Percentiles rank a stretch among this genome's conserved stretches.
Conservation (phyloP, 2,113 vertebrate genomes). For the Pithys albifrons region DNA sequence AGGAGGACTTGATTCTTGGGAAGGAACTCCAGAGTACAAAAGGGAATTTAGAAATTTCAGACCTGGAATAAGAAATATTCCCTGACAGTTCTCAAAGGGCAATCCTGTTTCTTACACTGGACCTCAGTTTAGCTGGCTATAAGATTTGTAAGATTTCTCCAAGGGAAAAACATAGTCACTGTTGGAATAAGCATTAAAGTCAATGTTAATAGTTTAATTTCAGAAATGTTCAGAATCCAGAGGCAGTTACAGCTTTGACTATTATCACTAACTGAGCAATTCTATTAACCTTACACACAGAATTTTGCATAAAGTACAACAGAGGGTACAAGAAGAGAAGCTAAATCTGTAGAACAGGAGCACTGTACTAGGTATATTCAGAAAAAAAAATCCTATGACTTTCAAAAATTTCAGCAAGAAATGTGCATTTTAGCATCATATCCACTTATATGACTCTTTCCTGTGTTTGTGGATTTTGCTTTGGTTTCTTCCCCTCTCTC, state of each 20-base stretch:
- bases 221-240: neutral
- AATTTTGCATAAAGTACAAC: neutral
- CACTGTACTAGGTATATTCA: neutral
- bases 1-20: neutral
- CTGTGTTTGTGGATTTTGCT: neutral
- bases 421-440: neutral
- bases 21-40: neutral
- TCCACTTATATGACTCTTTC: neutral
- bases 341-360: neutral
- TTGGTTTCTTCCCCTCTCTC: rapidly evolving
- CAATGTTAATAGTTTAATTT: neutral
- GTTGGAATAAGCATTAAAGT: neutral
- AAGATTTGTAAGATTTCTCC: neutral
- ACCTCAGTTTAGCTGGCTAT: neutral
- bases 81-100: neutral
- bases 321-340: neutral
- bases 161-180: neutral
- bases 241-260: neutral
- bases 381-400: neutral
- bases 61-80: neutral
- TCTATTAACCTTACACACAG: neutral
- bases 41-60: neutral
- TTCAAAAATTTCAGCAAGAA: neutral
- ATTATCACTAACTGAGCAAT: neutral
- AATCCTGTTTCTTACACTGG: neutral